Evolutionary conservation across 2,888 invertebrate species (phyloP).

Genomic region (Trichopria drosophilae): DNA sequence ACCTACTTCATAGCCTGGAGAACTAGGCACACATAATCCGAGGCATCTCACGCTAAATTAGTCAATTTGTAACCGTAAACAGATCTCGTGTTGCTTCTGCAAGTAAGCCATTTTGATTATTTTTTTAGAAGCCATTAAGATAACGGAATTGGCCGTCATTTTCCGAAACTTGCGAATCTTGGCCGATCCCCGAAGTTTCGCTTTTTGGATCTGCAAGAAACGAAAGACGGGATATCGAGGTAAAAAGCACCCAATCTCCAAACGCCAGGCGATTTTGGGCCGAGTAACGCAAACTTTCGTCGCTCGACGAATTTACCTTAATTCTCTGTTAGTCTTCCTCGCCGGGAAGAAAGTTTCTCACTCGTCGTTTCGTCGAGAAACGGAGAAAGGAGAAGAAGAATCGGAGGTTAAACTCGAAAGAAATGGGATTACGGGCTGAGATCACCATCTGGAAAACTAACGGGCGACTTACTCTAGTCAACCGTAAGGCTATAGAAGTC

Average conservation of each 20-base stretch:
- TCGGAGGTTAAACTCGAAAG: slow-evolving; percentile 22
- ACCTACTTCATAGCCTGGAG: too few relatives aligned
- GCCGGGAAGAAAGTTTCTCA: background rate
- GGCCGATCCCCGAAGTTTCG: background rate
- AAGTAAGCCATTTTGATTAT: too few relatives aligned
- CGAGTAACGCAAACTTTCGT: slow-evolving; percentile 15
- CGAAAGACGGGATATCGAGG: slow-evolving; percentile 14
- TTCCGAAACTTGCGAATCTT: too few relatives aligned
- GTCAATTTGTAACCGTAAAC: too few relatives aligned
- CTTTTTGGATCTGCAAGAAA: slow-evolving; percentile 2
- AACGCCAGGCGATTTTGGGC: slow-evolving; percentile 14
- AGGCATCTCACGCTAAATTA: too few relatives aligned
- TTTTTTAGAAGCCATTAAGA: too few relatives aligned
- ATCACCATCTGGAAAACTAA: slow-evolving; percentile 24
- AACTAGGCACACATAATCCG: too few relatives aligned
- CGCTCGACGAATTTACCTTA: slow-evolving; percentile 26
- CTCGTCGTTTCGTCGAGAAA: too few relatives aligned
- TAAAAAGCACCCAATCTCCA: slow-evolving; percentile 22
- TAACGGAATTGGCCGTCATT: too few relatives aligned
- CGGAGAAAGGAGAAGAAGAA: slow-evolving; percentile 23
- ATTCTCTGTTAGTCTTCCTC: slow-evolving; percentile 15
- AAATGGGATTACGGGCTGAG: slow-evolving; percentile 15
- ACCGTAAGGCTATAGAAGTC: too few relatives aligned
- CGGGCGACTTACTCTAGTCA: too few relatives aligned
- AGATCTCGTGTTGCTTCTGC: too few relatives aligned